Conservation (phyloP, 2,113 vertebrate species). For the Romanogobio albipinnatus region DNA sequence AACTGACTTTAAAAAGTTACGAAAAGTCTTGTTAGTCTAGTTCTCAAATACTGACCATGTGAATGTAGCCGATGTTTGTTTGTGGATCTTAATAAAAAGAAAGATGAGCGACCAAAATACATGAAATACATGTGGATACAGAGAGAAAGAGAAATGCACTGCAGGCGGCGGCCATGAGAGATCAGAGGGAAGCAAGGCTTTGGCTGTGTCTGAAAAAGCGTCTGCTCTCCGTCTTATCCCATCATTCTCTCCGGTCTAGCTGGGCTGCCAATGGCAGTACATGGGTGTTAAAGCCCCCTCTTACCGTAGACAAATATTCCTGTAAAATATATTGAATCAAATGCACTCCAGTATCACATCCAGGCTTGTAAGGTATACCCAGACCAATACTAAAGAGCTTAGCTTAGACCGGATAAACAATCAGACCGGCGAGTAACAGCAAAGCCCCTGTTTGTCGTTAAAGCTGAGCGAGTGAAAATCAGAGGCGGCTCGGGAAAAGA, state of each 20-base stretch:
- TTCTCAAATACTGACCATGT: background rate
- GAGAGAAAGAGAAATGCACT: slow-evolving; percentile 19
- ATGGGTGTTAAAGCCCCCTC: slow-evolving; percentile 50
- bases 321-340: slow-evolving; percentile 54
- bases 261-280: slow-evolving; percentile 49
- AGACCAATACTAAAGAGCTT: slow-evolving; percentile 56
- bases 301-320: slow-evolving; percentile 52
- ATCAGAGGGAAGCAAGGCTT: slow-evolving; percentile 54
- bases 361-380: slow-evolving; percentile 43
- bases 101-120: background rate
- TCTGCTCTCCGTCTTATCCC: slow-evolving; percentile 52
- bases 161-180: slow-evolving; percentile 44
- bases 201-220: slow-evolving; percentile 46
- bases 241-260: slow-evolving; percentile 58
- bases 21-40: background rate
- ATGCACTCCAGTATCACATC: slow-evolving; percentile 46
- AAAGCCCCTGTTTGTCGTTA: slow-evolving; percentile 24
- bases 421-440: slow-evolving; percentile 44
- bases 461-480: slow-evolving; percentile 6
- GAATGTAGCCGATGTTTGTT: background rate
- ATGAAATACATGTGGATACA: background rate
- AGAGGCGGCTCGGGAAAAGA: background rate
- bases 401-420: slow-evolving; percentile 47
- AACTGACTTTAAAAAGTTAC: too few relatives aligned
- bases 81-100: background rate